phyloP scores from a whole-genome alignment of 2,888 invertebrate species.

The Mythimna pallens region DNA sequence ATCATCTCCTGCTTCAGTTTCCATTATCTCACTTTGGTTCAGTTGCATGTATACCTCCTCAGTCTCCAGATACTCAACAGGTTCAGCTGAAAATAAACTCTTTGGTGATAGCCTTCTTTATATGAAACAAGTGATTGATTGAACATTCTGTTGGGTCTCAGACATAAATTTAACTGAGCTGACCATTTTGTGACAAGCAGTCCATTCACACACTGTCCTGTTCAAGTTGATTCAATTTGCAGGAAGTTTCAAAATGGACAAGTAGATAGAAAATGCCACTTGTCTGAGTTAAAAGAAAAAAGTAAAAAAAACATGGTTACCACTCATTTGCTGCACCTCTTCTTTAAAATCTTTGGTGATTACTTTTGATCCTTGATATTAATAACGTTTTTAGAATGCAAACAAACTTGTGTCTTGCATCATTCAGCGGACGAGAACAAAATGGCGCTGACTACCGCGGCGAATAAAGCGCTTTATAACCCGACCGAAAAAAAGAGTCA shows the following conservation, averaged over 20 bases:
- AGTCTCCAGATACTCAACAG: conserved; percentile 79
- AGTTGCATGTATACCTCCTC: conserved; percentile 79
- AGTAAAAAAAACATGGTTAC: conserved; percentile 54
- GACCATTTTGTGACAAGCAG: conserved; percentile 49
- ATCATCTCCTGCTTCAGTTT: conserved; percentile 78
- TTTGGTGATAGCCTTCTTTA: conserved; percentile 56
- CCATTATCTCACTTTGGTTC: conserved; percentile 77
- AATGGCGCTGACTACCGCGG: conserved; percentile 86
- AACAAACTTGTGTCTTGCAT: conserved; percentile 80
- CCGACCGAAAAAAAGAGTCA: conserved; percentile 71
- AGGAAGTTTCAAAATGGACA: conserved; percentile 47
- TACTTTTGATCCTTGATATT: conserved; percentile 21
- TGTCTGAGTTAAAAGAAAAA: conserved; percentile 25
- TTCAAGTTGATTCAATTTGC: conserved; percentile 44
- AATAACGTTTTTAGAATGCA: conserved; percentile 58
- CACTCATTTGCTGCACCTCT: conserved; percentile 61
- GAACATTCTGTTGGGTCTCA: conserved; percentile 32
- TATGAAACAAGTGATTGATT: conserved; percentile 16
- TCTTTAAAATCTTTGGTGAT: conserved; percentile 44
- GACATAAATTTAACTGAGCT: conserved; percentile 40
- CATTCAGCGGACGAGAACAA: conserved; percentile 86
- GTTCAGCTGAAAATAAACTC: conserved; percentile 75
- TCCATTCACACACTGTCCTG: conserved; percentile 40
- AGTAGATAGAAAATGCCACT: conserved; percentile 24
- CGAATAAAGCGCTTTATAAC: conserved; percentile 87